A percentile compares a stretch with the other conserved stretches of the same genome.
These are phyloP conservation scores for Peromyscus leucopus DNA, from an alignment of 2,113 vertebrate genomes.

Conservation along the genomic window DNA sequence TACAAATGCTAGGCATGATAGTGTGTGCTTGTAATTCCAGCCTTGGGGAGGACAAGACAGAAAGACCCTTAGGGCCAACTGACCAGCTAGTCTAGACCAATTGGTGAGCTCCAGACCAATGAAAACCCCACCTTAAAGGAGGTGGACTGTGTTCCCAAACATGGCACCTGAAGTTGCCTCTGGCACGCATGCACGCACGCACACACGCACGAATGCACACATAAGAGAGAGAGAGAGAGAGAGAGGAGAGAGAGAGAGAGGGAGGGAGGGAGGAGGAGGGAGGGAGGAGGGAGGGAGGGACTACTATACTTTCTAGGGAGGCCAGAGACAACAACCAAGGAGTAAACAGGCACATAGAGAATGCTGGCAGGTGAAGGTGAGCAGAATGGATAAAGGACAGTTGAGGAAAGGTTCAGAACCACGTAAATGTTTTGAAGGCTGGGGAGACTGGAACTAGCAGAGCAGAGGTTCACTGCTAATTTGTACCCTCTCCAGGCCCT, in stretches of 20 bases:
- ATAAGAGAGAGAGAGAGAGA: too few relatives aligned
- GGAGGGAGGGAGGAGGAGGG: too few relatives aligned
- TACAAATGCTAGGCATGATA: neutral
- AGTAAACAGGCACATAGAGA: neutral
- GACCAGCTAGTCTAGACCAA: too few relatives aligned
- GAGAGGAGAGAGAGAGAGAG: too few relatives aligned
- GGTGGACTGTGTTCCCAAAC: neutral
- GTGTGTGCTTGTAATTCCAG: neutral
- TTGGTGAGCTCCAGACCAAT: too few relatives aligned
- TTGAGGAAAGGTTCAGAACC: neutral
- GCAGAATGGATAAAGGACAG: neutral
- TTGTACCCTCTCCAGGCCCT: neutral
- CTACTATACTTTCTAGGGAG: neutral
- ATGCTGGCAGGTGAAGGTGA: neutral
- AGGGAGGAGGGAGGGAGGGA: neutral
- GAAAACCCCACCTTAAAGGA: neutral
- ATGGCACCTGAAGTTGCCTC: neutral
- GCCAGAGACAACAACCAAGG: neutral
- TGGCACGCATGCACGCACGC: fast-evolving
- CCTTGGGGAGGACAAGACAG: neutral
- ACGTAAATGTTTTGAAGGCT: too few relatives aligned
- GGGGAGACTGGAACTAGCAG: neutral
- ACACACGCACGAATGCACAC: too few relatives aligned
- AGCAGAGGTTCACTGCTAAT: neutral
- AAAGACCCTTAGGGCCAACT: neutral